Conservation (phyloP, 2,797 vertebrate species). For the Falco biarmicus region DNA sequence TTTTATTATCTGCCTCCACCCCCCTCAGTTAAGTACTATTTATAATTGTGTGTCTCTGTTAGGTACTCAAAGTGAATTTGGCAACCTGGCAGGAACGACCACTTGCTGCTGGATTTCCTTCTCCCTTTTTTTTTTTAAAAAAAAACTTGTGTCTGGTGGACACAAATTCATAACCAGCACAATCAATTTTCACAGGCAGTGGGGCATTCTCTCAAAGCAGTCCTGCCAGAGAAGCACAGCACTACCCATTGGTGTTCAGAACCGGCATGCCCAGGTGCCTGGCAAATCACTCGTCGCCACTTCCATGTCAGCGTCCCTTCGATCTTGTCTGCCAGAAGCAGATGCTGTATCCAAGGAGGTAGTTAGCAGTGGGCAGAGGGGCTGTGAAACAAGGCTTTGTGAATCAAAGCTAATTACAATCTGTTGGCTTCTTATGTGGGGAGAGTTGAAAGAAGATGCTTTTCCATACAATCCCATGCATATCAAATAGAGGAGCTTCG, state of each 20-base stretch:
- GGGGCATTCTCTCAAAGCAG: neutral
- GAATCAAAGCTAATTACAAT: neutral
- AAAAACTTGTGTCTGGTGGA: neutral
- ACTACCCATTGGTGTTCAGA: neutral
- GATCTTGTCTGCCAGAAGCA: neutral
- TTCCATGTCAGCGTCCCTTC: neutral
- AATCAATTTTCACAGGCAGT: neutral
- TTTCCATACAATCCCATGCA: neutral
- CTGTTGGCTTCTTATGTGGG: neutral
- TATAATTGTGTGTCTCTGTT: neutral
- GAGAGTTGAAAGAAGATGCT: neutral
- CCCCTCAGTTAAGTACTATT: neutral
- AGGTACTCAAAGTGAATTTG: neutral
- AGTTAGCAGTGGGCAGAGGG: neutral
- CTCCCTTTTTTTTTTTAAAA: no score
- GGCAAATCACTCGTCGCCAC: neutral
- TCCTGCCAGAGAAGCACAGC: neutral
- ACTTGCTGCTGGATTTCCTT: neutral
- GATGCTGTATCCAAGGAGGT: neutral
- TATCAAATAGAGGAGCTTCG: neutral
- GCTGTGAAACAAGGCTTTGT: neutral
- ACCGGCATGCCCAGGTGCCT: neutral
- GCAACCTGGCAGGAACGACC: neutral
- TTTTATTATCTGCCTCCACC: neutral
- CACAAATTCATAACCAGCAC: neutral